Evolutionary conservation across 2,888 invertebrate species (phyloP).

Genomic region (Tortrix viridana): DNA sequence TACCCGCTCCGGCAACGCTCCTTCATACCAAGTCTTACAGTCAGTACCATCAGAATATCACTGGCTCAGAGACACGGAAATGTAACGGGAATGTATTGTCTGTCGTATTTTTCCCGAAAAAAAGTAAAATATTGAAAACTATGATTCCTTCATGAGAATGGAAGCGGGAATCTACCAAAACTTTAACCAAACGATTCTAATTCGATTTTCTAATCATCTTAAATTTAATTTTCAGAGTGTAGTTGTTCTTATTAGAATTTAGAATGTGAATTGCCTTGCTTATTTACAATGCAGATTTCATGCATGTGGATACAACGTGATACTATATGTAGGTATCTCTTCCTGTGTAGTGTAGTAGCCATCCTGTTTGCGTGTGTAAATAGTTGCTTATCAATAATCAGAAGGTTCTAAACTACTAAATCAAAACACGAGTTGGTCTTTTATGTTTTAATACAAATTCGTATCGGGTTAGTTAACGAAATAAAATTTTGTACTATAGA

Average conservation of each 20-base stretch:
- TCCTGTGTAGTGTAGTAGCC: background rate
- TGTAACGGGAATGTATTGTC: conserved; percentile 4
- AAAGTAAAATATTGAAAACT: background rate
- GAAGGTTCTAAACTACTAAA: conserved; percentile 82
- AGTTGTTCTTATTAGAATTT: conserved; percentile 65
- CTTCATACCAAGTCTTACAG: conserved; percentile 79
- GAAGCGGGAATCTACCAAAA: conserved; percentile 8
- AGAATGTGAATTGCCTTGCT: conserved; percentile 61
- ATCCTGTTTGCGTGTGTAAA: background rate
- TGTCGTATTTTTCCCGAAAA: conserved; percentile 6
- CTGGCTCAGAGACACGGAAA: conserved; percentile 30
- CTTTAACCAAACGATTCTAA: conserved; percentile 11
- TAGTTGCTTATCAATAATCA: conserved; percentile 43
- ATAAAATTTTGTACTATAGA: conserved; percentile 64
- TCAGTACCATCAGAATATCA: conserved; percentile 60
- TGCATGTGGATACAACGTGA: conserved; percentile 27
- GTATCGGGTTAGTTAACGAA: conserved; percentile 71
- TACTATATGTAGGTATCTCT: conserved; percentile 6
- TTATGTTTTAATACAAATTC: conserved; percentile 81
- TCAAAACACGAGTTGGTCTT: conserved; percentile 81
- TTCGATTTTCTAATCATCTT: conserved; percentile 25
- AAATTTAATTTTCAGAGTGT: conserved; percentile 58
- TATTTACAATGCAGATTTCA: conserved; percentile 74
- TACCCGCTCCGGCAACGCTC: conserved; percentile 74
- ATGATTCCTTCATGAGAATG: conserved; percentile 4